Conservation (phyloP, 2,888 invertebrate genomes). For the Cryptophagus acutangulus region DNA sequence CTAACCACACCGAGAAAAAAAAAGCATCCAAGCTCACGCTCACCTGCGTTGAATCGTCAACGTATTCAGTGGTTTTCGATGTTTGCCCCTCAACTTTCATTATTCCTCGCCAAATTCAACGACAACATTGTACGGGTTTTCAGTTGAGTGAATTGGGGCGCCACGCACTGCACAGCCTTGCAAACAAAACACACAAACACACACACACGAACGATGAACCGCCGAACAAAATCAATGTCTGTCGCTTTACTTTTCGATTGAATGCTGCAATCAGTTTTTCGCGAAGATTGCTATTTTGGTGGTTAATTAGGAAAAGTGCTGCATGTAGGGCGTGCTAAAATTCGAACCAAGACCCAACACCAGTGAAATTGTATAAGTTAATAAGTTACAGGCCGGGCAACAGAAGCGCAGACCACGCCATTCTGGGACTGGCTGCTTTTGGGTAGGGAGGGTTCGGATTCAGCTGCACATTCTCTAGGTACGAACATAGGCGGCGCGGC, state of each 20-base stretch:
- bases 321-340: conserved; percentile 26
- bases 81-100: conserved; percentile 31
- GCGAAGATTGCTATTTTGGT: background rate
- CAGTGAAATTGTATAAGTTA: conserved; percentile 30
- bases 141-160: conserved; percentile 25
- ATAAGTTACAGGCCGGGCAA: conserved; percentile 46
- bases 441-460: conserved; percentile 36
- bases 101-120: conserved; percentile 19
- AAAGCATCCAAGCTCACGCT: conserved; percentile 8
- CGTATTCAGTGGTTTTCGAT: conserved; percentile 39
- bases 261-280: background rate
- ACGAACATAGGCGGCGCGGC: too few relatives aligned
- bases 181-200: too few relatives aligned
- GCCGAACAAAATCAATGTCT: too few relatives aligned
- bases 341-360: conserved; percentile 28
- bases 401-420: conserved; percentile 47
- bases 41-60: conserved; percentile 39
- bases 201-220: too few relatives aligned
- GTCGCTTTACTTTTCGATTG: background rate
- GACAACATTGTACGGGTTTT: conserved; percentile 14
- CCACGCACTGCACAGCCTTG: conserved; percentile 5
- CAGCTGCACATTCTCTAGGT: background rate
- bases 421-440: conserved; percentile 40
- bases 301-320: conserved; percentile 2
- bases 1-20: background rate